A percentile compares a stretch with the other conserved stretches of the same genome.
Evolutionary conservation across 92 coral and sea anemone species (phyloP).

Genomic region (Porites evermanni): DNA sequence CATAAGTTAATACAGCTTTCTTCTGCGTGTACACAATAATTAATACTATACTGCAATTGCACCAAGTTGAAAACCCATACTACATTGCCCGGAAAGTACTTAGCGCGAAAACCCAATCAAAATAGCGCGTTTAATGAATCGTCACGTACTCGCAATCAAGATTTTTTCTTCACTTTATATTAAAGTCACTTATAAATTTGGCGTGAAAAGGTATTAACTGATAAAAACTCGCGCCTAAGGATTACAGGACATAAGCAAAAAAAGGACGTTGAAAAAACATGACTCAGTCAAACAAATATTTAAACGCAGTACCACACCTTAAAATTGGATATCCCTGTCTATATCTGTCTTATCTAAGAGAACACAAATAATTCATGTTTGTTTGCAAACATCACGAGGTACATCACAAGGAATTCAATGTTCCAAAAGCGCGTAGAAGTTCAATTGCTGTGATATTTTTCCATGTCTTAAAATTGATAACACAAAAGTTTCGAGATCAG

Average conservation of each 20-base stretch:
- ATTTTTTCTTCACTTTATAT: neutral
- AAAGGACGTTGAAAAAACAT: neutral
- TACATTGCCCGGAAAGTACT: neutral
- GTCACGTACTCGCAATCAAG: neutral
- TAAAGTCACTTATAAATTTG: neutral
- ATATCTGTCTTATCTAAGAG: neutral
- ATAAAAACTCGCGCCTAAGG: slow-evolving; percentile 14
- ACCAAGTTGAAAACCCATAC: neutral
- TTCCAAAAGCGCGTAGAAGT: too few species aligned
- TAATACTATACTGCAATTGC: neutral
- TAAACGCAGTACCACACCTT: neutral
- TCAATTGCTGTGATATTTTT: too few species aligned
- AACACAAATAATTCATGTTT: neutral
- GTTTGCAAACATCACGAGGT: neutral
- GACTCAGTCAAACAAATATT: slow-evolving; percentile 14
- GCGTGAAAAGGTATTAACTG: slow-evolving; percentile 2
- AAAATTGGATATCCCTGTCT: neutral
- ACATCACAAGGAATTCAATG: too few species aligned
- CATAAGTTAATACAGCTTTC: too few species aligned
- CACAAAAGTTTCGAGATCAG: too few species aligned
- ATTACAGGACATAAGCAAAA: slow-evolving; percentile 1
- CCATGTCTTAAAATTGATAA: too few species aligned
- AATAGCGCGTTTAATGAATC: neutral
- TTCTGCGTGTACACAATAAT: too few species aligned
- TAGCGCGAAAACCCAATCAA: neutral